Conservation (phyloP, 2,113 vertebrate species). For the Hydropotes inermis region DNA sequence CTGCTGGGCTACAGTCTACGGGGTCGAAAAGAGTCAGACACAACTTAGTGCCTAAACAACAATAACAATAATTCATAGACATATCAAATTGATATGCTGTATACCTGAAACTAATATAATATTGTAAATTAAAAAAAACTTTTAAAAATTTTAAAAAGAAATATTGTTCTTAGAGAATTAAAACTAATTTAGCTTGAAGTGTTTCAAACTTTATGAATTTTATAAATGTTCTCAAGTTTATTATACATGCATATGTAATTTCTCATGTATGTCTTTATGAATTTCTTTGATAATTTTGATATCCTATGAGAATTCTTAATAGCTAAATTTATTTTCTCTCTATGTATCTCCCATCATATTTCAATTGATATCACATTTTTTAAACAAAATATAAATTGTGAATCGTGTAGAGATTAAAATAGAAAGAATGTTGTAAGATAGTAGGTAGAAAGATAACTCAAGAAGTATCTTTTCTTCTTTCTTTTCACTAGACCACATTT, state of each 20-base stretch:
- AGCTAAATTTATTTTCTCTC: conserved; percentile 17
- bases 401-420: background rate
- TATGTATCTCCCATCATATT: background rate
- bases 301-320: background rate
- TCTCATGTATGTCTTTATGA: background rate
- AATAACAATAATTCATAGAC: background rate
- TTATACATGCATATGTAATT: background rate
- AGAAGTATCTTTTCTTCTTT: background rate
- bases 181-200: background rate
- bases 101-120: background rate
- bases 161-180: background rate
- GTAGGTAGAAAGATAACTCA: background rate
- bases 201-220: background rate
- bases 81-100: background rate
- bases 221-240: background rate
- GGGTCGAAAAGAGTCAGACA: background rate
- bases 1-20: fast-evolving
- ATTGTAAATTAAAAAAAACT: background rate
- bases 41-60: background rate
- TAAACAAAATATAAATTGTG: background rate
- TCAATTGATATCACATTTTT: background rate
- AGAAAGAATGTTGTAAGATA: background rate
- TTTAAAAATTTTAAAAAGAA: background rate
- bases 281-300: background rate
- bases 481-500: background rate